These are phyloP conservation scores for Papilio dardanus DNA, from an alignment of 1,140 invertebrate species.

Conservation along the genomic window DNA sequence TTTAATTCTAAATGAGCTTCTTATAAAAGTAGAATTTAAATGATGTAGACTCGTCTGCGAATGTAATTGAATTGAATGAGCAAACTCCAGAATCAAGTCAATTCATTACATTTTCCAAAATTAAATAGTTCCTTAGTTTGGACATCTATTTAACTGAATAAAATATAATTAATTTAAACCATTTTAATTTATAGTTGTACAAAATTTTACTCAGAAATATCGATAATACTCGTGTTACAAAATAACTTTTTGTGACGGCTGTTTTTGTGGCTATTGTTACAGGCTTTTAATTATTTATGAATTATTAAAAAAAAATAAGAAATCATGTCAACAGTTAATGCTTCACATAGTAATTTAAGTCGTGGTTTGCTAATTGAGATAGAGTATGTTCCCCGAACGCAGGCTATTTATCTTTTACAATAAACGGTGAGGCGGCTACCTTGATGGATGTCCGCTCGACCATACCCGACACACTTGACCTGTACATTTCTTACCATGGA, in stretches of 20 bases:
- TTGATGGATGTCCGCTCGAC: neutral
- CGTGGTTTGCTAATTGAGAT: neutral
- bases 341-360: neutral
- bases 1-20: neutral
- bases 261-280: no score
- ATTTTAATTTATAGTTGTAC: neutral
- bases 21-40: neutral
- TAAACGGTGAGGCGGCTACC: neutral
- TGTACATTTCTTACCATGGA: neutral
- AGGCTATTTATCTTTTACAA: neutral
- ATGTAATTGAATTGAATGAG: neutral
- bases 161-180: neutral
- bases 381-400: neutral
- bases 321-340: no score
- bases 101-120: constrained; percentile 12
- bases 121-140: constrained; percentile 14
- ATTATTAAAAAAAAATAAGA: no score
- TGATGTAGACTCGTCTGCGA: neutral
- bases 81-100: neutral
- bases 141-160: neutral
- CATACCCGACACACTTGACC: constrained; percentile 1
- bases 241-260: no score
- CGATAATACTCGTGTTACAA: no score
- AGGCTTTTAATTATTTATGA: no score
- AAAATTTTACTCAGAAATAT: neutral